Base-by-base conservation (phyloP, 2,797 vertebrate species). In the Phoxinus dragarum region DNA sequence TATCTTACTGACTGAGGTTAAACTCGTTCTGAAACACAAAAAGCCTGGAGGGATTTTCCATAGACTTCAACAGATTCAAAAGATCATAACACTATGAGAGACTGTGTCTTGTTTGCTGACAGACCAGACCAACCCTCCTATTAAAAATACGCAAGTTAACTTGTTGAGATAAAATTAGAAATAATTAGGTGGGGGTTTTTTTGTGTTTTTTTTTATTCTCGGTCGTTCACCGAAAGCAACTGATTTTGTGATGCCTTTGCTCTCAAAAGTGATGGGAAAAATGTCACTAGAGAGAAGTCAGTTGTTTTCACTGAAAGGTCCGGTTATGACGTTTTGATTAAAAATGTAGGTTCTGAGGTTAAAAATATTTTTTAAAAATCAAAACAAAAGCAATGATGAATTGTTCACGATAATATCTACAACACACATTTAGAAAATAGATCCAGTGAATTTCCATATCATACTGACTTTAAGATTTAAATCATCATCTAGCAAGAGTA, bases 11-110 rank as follows among this genome's bases (percentile, higher is more conserved):
- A 64, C 9, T 56, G 64, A 77, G 10, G 8, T 79, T 74, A 59
- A 80, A 79, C 68, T 23, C 0, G n/a, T 69, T 66, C 11, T 54
- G 21, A 80, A 87, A 42, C 14, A 47, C n/a, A 78, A n/a, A n/a
- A 44, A 52, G n/a, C 34, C 36, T 34, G 21, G 9, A 44, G 71
- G 64, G 31, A 84, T 77, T 68, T 86, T 42, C 66, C 23, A 86
- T 67, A 80, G n/a, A 23, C 40, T 75, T 47, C 7, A 73, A 21
- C 34, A 49, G 40, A 49, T 66, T 19, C 4, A 40, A 27, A n/a
- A 73, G 71, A 79, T 73, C 21, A n/a, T 74, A 84, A 64, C 69
- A 87, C 34, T n/a, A 42, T 34, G 44, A 68, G 27, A 47, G 17
- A 12, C 16, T 68, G 9, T 34, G 61, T 66, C 36, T 31, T 72